Conservation (phyloP, 2,113 vertebrate species). For the Carollia perspicillata region DNA sequence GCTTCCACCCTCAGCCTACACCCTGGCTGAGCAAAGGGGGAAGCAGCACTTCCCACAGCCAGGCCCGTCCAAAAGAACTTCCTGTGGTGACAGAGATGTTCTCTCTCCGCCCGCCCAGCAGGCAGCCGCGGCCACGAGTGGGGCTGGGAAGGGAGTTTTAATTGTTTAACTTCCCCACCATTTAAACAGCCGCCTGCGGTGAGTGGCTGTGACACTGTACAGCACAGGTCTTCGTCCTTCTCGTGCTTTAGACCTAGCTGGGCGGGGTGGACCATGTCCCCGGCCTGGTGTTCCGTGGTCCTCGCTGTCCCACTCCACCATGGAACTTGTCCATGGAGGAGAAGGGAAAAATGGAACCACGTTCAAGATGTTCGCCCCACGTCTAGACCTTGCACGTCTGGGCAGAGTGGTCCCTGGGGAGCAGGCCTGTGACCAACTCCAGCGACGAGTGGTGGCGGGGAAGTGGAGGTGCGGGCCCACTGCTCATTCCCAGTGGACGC, state of each 20-base stretch:
- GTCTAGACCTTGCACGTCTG: background rate
- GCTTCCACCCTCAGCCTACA: constrained; percentile 53
- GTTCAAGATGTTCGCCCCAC: background rate
- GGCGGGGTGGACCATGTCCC: background rate
- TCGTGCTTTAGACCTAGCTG: background rate
- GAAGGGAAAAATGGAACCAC: background rate
- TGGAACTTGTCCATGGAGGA: background rate
- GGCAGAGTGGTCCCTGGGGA: background rate
- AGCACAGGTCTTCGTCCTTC: background rate
- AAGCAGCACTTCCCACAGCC: constrained; percentile 67
- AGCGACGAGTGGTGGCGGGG: background rate
- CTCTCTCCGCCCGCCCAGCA: background rate
- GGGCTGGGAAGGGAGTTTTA: background rate
- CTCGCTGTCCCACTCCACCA: background rate
- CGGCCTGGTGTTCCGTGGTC: background rate
- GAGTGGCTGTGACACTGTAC: background rate
- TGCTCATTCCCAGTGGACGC: background rate
- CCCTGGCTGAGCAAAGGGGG: constrained; percentile 16
- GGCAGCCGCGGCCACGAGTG: background rate
- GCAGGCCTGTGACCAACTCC: background rate
- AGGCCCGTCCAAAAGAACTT: constrained; percentile 41
- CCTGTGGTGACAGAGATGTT: constrained; percentile 18
- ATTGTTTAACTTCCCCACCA: background rate
- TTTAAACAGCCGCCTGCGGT: background rate
- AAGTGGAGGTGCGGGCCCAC: background rate